Evolutionary conservation across 2,113 vertebrate species (phyloP).

Genomic region (Psephotus haematonotus): DNA sequence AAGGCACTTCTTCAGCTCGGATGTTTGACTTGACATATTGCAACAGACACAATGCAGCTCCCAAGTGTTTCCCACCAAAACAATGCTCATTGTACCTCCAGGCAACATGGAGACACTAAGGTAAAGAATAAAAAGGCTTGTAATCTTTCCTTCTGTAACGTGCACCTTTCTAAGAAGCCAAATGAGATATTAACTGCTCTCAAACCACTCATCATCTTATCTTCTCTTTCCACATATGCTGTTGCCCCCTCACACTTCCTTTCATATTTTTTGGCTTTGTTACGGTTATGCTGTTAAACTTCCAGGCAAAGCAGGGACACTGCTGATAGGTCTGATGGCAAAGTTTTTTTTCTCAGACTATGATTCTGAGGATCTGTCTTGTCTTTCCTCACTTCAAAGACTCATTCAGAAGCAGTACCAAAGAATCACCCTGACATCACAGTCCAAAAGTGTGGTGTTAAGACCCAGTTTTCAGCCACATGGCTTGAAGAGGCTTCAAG

Average conservation of each 20-base stretch:
- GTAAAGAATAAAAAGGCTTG: neutral
- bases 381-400: neutral
- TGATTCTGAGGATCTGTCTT: neutral
- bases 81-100: neutral
- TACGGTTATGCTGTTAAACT: neutral
- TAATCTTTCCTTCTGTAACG: neutral
- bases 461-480: neutral
- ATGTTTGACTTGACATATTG: constrained; percentile 12
- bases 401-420: neutral
- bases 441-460: neutral
- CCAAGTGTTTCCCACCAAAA: neutral
- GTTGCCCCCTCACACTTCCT: neutral
- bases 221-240: neutral
- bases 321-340: neutral
- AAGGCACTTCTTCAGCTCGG: neutral
- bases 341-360: neutral
- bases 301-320: neutral
- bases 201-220: neutral
- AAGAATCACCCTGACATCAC: neutral
- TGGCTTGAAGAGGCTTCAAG: neutral
- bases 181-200: neutral
- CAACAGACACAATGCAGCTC: neutral
- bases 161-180: neutral
- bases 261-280: neutral
- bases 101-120: neutral